Percentiles rank a stretch among this genome's conserved stretches.
phyloP scores from a whole-genome alignment of 1,140 invertebrate genomes.

The Tetramorium alpestre region DNA sequence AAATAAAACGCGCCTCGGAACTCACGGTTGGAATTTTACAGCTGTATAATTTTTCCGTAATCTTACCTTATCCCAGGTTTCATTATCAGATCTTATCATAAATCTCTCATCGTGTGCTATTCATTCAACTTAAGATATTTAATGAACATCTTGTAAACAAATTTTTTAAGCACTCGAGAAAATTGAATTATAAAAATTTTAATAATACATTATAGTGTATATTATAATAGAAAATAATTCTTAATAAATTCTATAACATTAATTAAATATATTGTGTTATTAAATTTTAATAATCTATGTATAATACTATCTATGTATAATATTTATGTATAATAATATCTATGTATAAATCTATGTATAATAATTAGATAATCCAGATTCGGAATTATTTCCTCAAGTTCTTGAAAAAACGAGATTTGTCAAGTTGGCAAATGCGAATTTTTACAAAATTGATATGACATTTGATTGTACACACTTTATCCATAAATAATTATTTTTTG shows the following conservation, averaged over 20 bases:
- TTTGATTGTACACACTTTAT: no score
- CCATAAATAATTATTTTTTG: no score
- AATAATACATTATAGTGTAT: not conserved
- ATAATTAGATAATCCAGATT: not conserved
- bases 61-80: not conserved
- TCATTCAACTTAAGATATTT: not conserved
- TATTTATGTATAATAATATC: not conserved
- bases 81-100: not conserved
- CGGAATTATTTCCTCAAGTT: not conserved
- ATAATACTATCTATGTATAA: not conserved
- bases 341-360: not conserved
- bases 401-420: not conserved
- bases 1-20: slow-evolving; percentile 15
- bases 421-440: no score
- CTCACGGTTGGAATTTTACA: not conserved
- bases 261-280: not conserved
- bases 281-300: not conserved
- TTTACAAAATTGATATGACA: no score
- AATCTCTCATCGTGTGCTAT: not conserved
- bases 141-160: not conserved
- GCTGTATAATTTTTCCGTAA: not conserved
- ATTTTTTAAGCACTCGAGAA: not conserved
- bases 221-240: not conserved
- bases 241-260: not conserved
- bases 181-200: slow-evolving; percentile 5